Evolutionary conservation across 2,797 vertebrate species (phyloP), one percentile per base, ranked within the genome.

Genomic region (Myoxocephalus aenaeus): DNA sequence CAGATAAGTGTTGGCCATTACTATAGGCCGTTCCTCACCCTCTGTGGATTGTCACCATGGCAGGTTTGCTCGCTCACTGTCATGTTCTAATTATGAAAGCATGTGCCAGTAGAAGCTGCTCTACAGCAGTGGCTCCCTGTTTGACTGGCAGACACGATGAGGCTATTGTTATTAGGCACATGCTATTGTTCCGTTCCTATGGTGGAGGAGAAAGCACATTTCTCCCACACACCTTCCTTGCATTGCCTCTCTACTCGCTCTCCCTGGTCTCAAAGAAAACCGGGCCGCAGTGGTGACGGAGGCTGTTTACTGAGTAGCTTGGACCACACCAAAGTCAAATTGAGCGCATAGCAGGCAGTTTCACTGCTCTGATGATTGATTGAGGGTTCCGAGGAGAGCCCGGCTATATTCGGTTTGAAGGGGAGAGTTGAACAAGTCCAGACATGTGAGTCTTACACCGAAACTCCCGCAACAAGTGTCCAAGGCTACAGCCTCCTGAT

Each of bases 101-200:
- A 71, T 34, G 71, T 80, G 74, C 83, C 81, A 65, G 73, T 81
- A 76, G 77, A 90, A 77, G 82, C 84, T 79, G 76, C 84, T 83
- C 79, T 82, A 79, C 73, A 76, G 86, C 80, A 83, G 61, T 34
- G 80, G 71, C 50, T 86, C 82, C 62, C 71, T 27, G 7, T 87
- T 89, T 83, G 79, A 89, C 54, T 83, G 83, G 71, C 82, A 87
- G 77, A 58, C 67, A 80, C 77, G 70, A 73, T 80, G 75, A 80
- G 84, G 79, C 90, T 86, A 82, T 92, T 94, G 90, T 93, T 93
- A 84, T 92, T 90, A 86, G 81, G 88, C 91, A 93, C 90, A 87
- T 88, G 81, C 86, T 29, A 15, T 3, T 91, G 92, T 93, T 79
- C 91, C 27, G 56, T 90, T 89, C 79, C 77, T 79, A 51, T 85